These are phyloP conservation scores for Adela reaumurella DNA, from an alignment of 2,888 invertebrate species.

Conservation along the genomic window DNA sequence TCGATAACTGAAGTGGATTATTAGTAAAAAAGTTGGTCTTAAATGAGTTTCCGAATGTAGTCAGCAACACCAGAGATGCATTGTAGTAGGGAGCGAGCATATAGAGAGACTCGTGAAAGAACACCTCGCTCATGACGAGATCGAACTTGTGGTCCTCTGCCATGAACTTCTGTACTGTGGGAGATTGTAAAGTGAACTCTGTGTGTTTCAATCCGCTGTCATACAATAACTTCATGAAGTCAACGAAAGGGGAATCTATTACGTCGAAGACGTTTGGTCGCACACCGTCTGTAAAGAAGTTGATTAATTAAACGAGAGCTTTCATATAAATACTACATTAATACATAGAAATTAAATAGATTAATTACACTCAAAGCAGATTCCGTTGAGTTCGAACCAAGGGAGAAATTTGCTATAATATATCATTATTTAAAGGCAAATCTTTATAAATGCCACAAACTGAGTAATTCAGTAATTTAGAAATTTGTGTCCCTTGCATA, in stretches of 20 bases:
- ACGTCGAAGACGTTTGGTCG: conserved; percentile 8
- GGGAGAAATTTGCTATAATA: too few species aligned
- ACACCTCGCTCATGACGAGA: conserved; percentile 10
- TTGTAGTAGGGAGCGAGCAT: conserved; percentile 13
- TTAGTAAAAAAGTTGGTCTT: conserved; percentile 10
- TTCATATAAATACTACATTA: too few species aligned
- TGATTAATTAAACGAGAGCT: neutral
- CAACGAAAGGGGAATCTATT: conserved; percentile 5
- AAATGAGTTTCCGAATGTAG: conserved; percentile 11
- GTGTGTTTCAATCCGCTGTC: neutral
- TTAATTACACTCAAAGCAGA: too few species aligned
- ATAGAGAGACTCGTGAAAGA: conserved; percentile 12
- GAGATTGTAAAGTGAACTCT: conserved; percentile 9
- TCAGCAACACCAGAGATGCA: conserved; percentile 11
- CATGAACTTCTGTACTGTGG: conserved; percentile 11
- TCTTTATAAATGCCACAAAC: too few species aligned
- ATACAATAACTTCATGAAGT: conserved; percentile 9
- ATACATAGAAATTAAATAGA: too few species aligned
- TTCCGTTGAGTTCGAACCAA: too few species aligned
- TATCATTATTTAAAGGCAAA: too few species aligned
- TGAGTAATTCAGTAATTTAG: too few species aligned
- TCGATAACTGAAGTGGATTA: conserved; percentile 13
- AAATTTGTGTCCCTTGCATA: too few species aligned
- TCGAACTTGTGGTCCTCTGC: conserved; percentile 11
- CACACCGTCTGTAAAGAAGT: conserved; percentile 7